Evolutionary conservation across 1,140 invertebrate genomes (phyloP).

Genomic region (Pectinophora gossypiella): DNA sequence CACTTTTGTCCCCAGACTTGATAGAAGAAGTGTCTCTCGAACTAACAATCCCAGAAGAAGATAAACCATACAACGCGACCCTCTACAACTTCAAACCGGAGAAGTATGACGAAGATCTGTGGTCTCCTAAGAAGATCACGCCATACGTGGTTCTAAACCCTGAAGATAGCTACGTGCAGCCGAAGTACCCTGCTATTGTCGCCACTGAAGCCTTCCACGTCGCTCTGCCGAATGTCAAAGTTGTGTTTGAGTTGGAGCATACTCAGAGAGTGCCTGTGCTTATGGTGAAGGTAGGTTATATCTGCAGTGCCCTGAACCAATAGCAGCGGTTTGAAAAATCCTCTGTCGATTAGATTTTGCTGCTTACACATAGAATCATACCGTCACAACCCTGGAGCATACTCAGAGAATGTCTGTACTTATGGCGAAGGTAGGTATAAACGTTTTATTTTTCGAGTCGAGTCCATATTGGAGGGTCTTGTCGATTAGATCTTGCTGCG

Average conservation of each 20-base stretch:
- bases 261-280: constrained; percentile 60
- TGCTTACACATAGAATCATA: too few relatives aligned
- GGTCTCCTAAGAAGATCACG: constrained; percentile 81
- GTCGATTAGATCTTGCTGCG: too few relatives aligned
- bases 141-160: constrained; percentile 39
- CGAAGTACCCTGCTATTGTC: constrained; percentile 47
- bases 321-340: too few relatives aligned
- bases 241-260: constrained; percentile 78
- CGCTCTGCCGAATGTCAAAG: constrained; percentile 71
- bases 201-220: constrained; percentile 75
- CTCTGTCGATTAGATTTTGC: too few relatives aligned
- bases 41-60: constrained; percentile 71
- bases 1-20: constrained; percentile 71
- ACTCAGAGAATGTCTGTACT: too few relatives aligned
- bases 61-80: constrained; percentile 58
- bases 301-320: too few relatives aligned
- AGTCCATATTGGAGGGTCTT: too few relatives aligned
- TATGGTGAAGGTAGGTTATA: constrained; percentile 47
- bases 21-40: constrained; percentile 76
- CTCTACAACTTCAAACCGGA: constrained; percentile 52
- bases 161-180: constrained; percentile 53
- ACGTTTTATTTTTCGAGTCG: too few relatives aligned
- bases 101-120: constrained; percentile 79
- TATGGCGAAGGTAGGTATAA: too few relatives aligned
- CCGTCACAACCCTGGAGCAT: too few relatives aligned